Conservation (phyloP, 2,113 vertebrate species). For the Psittacula cyanocephala region DNA sequence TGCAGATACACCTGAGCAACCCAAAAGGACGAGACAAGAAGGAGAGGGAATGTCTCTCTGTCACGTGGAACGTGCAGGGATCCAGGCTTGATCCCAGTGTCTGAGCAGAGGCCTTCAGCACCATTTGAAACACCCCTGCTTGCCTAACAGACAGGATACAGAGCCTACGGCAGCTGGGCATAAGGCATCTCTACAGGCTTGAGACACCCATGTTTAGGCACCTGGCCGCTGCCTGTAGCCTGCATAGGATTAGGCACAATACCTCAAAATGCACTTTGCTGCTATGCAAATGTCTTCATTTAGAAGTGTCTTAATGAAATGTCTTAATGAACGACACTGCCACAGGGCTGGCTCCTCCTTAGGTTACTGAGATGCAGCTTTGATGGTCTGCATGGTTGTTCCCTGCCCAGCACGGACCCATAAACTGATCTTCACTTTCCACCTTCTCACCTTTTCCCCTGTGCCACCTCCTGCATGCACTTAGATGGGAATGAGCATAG, state of each 20-base stretch:
- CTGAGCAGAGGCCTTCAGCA: neutral
- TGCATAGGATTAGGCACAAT: neutral
- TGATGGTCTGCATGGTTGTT: neutral
- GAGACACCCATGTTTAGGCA: neutral
- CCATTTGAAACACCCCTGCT: neutral
- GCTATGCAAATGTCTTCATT: neutral
- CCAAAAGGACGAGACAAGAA: neutral
- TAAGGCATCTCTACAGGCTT: neutral
- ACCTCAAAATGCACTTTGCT: neutral
- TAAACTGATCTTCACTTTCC: neutral
- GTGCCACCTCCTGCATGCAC: neutral
- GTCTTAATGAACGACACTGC: neutral
- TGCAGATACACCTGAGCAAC: neutral
- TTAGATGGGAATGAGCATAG: rapidly evolving
- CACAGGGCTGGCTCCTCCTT: neutral
- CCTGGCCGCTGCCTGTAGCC: neutral
- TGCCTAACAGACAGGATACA: rapidly evolving
- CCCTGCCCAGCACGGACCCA: neutral
- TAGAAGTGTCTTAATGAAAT: neutral
- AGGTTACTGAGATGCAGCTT: rapidly evolving
- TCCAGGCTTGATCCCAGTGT: neutral
- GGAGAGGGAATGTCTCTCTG: neutral
- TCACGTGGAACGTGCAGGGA: too few relatives aligned
- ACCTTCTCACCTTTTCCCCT: neutral
- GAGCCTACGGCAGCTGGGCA: neutral